phyloP scores from a whole-genome alignment of 1,140 invertebrate genomes.

The Cydia pomonella region DNA sequence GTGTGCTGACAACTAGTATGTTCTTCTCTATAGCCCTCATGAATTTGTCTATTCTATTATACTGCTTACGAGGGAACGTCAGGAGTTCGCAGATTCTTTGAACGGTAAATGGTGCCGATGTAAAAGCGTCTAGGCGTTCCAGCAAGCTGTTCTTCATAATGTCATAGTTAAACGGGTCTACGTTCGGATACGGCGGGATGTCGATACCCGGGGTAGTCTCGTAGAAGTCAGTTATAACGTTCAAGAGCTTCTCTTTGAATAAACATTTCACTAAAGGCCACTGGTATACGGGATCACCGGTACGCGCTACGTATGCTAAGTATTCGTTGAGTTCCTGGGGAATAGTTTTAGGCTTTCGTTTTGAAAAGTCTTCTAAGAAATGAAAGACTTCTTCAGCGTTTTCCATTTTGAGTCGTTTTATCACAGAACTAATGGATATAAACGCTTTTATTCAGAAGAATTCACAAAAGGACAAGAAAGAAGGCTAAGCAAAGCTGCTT shows the following conservation, averaged over 20 bases:
- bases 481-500: background rate
- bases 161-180: slow-evolving; percentile 95
- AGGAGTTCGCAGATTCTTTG: slow-evolving; percentile 97
- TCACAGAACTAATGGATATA: slow-evolving; percentile 27
- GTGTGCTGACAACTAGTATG: slow-evolving; percentile 96
- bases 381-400: slow-evolving; percentile 92
- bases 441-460: background rate
- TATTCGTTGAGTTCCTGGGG: slow-evolving; percentile 95
- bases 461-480: slow-evolving; percentile 16
- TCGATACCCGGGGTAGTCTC: slow-evolving; percentile 88
- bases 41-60: slow-evolving; percentile 97
- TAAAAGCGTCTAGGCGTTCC: slow-evolving; percentile 90
- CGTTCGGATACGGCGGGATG: slow-evolving; percentile 91
- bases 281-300: slow-evolving; percentile 96
- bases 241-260: slow-evolving; percentile 92
- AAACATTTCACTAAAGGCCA: slow-evolving; percentile 94
- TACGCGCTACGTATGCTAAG: slow-evolving; percentile 93
- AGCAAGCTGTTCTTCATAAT: slow-evolving; percentile 92
- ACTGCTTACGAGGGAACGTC: slow-evolving; percentile 94
- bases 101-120: slow-evolving; percentile 96
- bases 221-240: slow-evolving; percentile 93
- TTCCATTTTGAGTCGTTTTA: slow-evolving; percentile 83
- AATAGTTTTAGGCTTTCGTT: slow-evolving; percentile 90
- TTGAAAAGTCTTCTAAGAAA: slow-evolving; percentile 91
- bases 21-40: slow-evolving; percentile 97